Conservation (phyloP, 2,888 invertebrate species). For the Allolobophora icterica region DNA sequence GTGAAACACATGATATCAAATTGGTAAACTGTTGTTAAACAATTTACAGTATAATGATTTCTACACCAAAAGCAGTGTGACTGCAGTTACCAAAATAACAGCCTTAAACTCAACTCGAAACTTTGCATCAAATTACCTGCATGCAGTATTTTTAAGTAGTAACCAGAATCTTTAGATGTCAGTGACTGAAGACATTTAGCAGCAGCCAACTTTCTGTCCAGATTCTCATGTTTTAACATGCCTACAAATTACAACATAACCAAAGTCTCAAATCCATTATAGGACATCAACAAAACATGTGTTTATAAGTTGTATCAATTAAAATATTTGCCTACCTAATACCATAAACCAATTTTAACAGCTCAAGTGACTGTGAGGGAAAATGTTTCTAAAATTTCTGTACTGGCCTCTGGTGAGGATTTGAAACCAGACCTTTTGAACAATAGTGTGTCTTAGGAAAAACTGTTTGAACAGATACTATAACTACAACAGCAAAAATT, state of each 20-base stretch:
- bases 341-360: neutral
- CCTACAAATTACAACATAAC: slow-evolving; percentile 49
- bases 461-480: neutral
- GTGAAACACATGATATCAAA: no score
- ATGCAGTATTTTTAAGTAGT: neutral
- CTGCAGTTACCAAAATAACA: neutral
- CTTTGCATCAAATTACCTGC: neutral
- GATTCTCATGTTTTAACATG: slow-evolving; percentile 57
- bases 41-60: neutral
- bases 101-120: neutral
- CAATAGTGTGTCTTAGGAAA: neutral
- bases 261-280: neutral
- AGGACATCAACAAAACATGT: neutral
- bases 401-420: neutral
- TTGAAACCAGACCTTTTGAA: neutral
- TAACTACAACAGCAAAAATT: no score
- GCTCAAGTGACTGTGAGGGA: neutral
- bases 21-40: no score
- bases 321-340: neutral
- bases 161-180: slow-evolving; percentile 55
- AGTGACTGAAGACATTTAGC: slow-evolving; percentile 64
- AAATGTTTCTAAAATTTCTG: neutral
- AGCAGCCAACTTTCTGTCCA: slow-evolving; percentile 60
- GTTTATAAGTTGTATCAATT: neutral
- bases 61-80: neutral